Conservation (phyloP, 2,888 invertebrate genomes). For the Platycheirus albimanus region DNA sequence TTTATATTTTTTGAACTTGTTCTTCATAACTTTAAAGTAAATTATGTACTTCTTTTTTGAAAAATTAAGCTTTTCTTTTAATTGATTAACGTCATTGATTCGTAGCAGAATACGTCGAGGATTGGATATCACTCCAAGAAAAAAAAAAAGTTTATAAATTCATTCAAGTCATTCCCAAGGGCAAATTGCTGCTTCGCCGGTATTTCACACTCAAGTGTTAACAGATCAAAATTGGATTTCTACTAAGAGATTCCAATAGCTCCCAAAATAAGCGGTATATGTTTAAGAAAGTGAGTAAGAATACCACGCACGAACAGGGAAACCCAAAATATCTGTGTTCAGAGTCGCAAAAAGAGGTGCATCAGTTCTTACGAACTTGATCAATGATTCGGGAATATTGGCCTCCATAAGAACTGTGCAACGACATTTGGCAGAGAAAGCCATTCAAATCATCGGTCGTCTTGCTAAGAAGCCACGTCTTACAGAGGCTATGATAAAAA, state of each 20-base stretch:
- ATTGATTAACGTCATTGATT: no score
- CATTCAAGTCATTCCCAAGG: neutral
- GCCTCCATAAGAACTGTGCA: conserved; percentile 17
- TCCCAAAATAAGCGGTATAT: conserved; percentile 2
- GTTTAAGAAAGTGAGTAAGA: conserved; percentile 2
- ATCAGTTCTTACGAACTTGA: conserved; percentile 1
- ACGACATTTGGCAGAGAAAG: neutral
- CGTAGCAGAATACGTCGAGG: no score
- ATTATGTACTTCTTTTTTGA: no score
- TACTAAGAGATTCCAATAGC: neutral
- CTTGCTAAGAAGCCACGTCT: neutral
- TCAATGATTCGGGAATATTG: conserved; percentile 11
- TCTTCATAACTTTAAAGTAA: no score
- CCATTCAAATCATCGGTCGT: neutral
- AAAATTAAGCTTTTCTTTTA: no score
- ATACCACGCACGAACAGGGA: conserved; percentile 6
- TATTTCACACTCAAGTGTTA: conserved; percentile 7
- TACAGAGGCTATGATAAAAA: conserved; percentile 1
- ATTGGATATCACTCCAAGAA: no score
- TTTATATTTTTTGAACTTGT: no score
- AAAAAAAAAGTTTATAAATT: no score
- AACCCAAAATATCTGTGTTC: conserved; percentile 2
- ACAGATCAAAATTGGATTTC: conserved; percentile 13
- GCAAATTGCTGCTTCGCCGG: conserved; percentile 1
- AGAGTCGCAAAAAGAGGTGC: conserved; percentile 8